These are phyloP conservation scores for Ceriagrion tenellum DNA, from an alignment of 2,888 invertebrate genomes.

Conservation along the genomic window DNA sequence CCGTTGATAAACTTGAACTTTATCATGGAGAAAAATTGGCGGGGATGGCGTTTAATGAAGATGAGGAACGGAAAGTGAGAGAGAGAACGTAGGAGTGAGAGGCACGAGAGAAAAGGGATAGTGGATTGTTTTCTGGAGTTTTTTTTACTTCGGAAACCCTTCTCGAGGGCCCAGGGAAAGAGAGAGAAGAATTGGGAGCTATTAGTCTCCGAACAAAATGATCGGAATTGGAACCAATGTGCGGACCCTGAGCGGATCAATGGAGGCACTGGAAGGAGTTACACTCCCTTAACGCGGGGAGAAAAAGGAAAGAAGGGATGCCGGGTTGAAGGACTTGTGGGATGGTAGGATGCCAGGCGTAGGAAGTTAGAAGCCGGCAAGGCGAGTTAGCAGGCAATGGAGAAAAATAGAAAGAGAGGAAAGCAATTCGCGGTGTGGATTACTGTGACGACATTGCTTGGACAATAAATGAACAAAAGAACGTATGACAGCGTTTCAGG, in stretches of 20 bases:
- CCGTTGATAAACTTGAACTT: background rate
- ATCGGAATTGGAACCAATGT: constrained; percentile 15
- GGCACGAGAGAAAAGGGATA: background rate
- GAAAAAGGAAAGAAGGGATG: background rate
- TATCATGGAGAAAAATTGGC: background rate
- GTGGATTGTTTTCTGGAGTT: background rate
- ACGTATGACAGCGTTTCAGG: too few relatives aligned
- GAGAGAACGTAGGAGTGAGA: background rate
- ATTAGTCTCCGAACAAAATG: constrained; percentile 26
- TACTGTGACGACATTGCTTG: too few relatives aligned
- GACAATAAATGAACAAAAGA: too few relatives aligned
- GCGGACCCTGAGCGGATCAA: constrained; percentile 24
- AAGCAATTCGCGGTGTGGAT: too few relatives aligned
- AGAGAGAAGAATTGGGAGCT: background rate
- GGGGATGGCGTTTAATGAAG: constrained; percentile 6
- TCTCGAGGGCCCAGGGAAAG: background rate
- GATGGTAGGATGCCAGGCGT: background rate
- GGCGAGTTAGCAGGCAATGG: background rate
- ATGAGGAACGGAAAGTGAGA: background rate
- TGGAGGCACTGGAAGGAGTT: background rate
- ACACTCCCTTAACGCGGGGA: background rate
- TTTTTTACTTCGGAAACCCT: background rate
- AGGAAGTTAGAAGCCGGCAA: background rate
- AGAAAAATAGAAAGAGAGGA: too few relatives aligned
- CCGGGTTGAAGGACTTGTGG: background rate